Base-by-base conservation (phyloP, 2,888 invertebrate genomes). In the Graphium colonna region DNA sequence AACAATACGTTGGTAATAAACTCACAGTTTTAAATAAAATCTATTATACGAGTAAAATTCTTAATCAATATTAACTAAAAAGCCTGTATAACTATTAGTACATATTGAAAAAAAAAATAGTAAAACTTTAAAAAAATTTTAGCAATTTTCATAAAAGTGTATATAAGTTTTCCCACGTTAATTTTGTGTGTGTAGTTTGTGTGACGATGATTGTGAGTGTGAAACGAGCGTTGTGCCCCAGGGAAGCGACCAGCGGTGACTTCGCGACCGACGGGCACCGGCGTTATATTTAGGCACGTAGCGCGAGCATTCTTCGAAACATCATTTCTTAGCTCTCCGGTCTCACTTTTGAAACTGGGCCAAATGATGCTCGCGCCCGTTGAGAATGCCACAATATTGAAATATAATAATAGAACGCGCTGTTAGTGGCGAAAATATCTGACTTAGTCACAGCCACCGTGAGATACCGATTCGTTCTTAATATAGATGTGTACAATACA, bases 271-370 rank as follows among this genome's bases (percentile, higher is more conserved):
- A 46, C 57, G 58, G 58, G 43, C 55, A 59, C 68, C 50, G 67
- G n/a, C 60, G 60, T 65, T 87, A 86, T 82, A 82, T 84, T 85
- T 88, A 88, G 88, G 75, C 73, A 61, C 67, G 69, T 71, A 81
- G 76, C 85, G 78, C 83, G 86, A 85, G 79, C 84, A 83, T 87
- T 85, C 84, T 82, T 76, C 76, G 75, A 82, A 84, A 85, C 79
- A 77, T 79, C 77, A 78, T 83, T 82, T 80, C 83, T 80, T 79
- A 79, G 82, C 79, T 82, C 82, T 79, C 80, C 75, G 80, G 75
- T 82, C 86, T 79, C 82, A 81, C 82, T 82, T 83, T 89, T 89
- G 88, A 89, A 89, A 81, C 85, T 88, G 88, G 88, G 88, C 88
- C 88, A 89, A 88, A 85, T 78, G 83, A 82, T 82, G 80, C 73